A percentile compares a stretch with the other conserved stretches of the same genome.
Conservation (phyloP, 1,140 invertebrate genomes). For the Fopius arisanus region DNA sequence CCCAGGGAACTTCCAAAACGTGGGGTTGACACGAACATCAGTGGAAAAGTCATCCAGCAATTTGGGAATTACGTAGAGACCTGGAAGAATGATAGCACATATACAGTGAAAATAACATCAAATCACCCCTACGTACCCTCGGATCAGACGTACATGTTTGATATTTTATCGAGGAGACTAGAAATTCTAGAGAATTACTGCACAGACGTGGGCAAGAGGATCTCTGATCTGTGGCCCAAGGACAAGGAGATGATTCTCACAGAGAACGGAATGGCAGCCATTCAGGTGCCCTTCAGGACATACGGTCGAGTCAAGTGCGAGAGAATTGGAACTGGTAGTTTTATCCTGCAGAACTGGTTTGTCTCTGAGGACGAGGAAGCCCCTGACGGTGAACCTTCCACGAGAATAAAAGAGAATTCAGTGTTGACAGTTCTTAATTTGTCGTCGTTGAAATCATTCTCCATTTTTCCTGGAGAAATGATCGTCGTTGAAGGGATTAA, state of each 20-base stretch:
- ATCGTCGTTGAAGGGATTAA: slow-evolving; percentile 78
- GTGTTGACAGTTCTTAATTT: background rate
- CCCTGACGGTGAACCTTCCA: slow-evolving; percentile 43
- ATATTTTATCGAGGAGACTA: slow-evolving; percentile 56
- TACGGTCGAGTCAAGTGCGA: slow-evolving; percentile 80
- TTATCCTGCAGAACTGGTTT: slow-evolving; percentile 43
- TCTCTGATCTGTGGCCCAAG: slow-evolving; percentile 41
- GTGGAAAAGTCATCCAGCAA: slow-evolving; percentile 43
- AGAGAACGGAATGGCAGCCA: slow-evolving; percentile 38
- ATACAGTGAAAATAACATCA: slow-evolving; percentile 34
- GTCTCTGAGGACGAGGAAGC: slow-evolving; percentile 46
- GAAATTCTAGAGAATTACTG: slow-evolving; percentile 60
- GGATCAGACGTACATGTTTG: slow-evolving; percentile 65
- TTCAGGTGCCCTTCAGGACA: slow-evolving; percentile 62
- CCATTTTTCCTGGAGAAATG: slow-evolving; percentile 87
- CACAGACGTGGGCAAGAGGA: slow-evolving; percentile 50
- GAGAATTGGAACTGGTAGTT: slow-evolving; percentile 73
- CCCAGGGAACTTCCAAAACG: slow-evolving; percentile 33
- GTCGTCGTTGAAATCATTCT: slow-evolving; percentile 69
- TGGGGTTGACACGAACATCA: slow-evolving; percentile 33
- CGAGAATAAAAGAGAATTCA: background rate
- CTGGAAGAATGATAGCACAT: slow-evolving; percentile 43
- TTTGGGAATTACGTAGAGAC: slow-evolving; percentile 42
- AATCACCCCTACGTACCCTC: slow-evolving; percentile 43
- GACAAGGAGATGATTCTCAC: slow-evolving; percentile 40